Conservation (phyloP, 92 coral and sea anemone genomes). For the Zoanthus sociatus region DNA sequence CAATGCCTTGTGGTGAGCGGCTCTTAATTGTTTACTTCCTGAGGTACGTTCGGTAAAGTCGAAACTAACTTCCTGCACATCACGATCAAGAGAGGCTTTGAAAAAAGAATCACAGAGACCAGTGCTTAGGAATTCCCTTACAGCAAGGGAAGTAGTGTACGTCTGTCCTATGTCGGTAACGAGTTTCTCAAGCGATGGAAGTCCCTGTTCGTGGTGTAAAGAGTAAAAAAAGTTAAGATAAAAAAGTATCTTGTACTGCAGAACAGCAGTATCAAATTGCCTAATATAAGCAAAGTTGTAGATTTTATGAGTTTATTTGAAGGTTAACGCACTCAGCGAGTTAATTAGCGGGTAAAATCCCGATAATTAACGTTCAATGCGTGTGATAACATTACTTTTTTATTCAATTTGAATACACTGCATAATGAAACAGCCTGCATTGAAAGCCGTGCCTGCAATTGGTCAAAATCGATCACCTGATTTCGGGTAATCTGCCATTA, state of each 20-base stretch:
- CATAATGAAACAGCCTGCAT: no score
- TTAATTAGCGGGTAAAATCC: no score
- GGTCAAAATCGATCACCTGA: no score
- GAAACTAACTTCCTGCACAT: conserved; percentile 81
- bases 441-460: no score
- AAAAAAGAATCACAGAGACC: conserved; percentile 76
- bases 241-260: neutral
- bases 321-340: no score
- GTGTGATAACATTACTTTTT: no score
- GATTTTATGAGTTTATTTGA: no score
- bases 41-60: conserved; percentile 61
- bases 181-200: conserved; percentile 67
- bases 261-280: neutral
- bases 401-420: no score
- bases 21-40: neutral
- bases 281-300: neutral
- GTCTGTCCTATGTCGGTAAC: conserved; percentile 60
- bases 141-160: conserved; percentile 44
- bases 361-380: no score
- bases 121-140: conserved; percentile 61
- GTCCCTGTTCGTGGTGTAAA: conserved; percentile 34
- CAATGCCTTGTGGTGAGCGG: conserved; percentile 25
- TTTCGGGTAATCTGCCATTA: no score
- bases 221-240: neutral
- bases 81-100: conserved; percentile 72